Evolutionary conservation across 2,797 vertebrate genomes (phyloP), one percentile per base, ranked within the genome.

Genomic region (Sebastes iracundus): DNA sequence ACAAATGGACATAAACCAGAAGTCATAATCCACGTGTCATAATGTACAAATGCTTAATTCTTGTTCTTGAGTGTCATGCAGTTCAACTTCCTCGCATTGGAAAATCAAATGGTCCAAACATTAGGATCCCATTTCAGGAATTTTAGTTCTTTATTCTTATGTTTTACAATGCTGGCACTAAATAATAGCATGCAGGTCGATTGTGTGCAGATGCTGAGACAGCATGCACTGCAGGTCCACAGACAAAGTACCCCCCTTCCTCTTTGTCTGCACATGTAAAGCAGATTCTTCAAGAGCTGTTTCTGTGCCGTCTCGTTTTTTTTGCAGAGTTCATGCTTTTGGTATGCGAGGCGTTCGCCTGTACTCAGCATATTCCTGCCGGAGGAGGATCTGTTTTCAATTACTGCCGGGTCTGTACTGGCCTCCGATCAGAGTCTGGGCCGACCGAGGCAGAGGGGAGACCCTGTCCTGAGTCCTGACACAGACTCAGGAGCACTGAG

Each of bases 301-400:
- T 63, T 80, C 63, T 59, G 22, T 74, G 63, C 59, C 63, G 20
- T 69, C 55, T 76, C 28, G 8, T 42, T 18, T 62, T 56, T 38
- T 75, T 49, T 76, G 68, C 66, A 58, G 38, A 82, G 77, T 87
- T 91, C 84, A 86, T 72, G 81, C 62, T 70, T 81, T 61, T 25
- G 92, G 92, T 91, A 91, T 90, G 88, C 60, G 59, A 85, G 74
- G 84, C 61, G 71, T 90, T 91, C 80, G 85, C 75, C 61, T 83
- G 71, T 23, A 75, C 81, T 93, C 91, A 86, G 90, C 90, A 88
- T 75, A 81, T 88, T 88, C 76, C 62, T 81, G 79, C 83, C 55
- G 77, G 79, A 80, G 64, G 67, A 46, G 75, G 56, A 65, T 90
- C 82, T 93, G 93, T 86, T 94, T 92, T 88, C 84, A 87, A 73